These are phyloP conservation scores for Amphipoea lucens DNA, from an alignment of 2,888 invertebrate species.

Conservation along the genomic window DNA sequence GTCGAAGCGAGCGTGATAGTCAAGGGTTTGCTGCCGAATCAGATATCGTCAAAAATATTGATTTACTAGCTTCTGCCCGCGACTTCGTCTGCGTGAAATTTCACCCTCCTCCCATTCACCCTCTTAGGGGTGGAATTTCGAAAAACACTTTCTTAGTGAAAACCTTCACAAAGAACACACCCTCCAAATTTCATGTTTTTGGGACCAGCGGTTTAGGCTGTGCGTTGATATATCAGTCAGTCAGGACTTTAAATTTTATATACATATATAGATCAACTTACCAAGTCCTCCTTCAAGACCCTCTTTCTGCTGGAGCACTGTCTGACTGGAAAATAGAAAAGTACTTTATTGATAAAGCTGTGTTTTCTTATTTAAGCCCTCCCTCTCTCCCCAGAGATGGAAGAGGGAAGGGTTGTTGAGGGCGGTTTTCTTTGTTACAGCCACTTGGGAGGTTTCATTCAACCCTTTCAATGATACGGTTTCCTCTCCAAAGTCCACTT, in stretches of 20 bases:
- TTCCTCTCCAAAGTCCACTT: neutral
- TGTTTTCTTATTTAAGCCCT: neutral
- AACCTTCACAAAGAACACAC: too few relatives aligned
- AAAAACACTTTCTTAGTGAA: too few relatives aligned
- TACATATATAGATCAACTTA: slow-evolving; percentile 65
- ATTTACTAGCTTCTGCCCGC: neutral
- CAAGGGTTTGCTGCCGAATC: neutral
- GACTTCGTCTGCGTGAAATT: too few relatives aligned
- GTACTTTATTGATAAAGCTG: neutral
- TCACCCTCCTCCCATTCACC: too few relatives aligned
- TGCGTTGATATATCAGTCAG: too few relatives aligned
- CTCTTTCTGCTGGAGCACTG: slow-evolving; percentile 82
- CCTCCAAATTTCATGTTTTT: too few relatives aligned
- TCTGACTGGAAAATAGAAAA: slow-evolving; percentile 74
- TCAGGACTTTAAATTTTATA: too few relatives aligned
- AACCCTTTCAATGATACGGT: neutral
- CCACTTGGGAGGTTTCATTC: neutral
- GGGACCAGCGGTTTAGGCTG: too few relatives aligned
- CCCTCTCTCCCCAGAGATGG: too few relatives aligned
- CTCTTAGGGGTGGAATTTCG: too few relatives aligned
- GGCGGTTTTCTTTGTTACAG: neutral
- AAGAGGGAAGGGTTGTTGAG: neutral
- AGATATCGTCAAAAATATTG: neutral
- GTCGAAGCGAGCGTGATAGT: too few relatives aligned
- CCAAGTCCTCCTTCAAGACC: slow-evolving; percentile 85